A percentile compares a stretch with the other conserved stretches of the same genome.
Evolutionary conservation across 2,888 invertebrate species (phyloP).

Genomic region (Drosophila anomalata): DNA sequence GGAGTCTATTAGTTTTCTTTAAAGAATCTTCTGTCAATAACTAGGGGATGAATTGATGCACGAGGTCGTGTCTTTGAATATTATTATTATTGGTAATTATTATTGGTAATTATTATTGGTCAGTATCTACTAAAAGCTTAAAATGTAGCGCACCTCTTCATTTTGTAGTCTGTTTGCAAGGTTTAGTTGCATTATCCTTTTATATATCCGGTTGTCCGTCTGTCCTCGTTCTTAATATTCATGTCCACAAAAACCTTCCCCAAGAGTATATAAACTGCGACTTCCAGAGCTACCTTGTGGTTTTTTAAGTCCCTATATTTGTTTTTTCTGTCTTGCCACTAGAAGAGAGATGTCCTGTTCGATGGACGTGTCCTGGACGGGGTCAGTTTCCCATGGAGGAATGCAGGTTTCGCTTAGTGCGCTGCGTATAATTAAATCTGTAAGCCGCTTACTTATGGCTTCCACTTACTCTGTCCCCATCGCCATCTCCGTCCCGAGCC

Average conservation of each 20-base stretch:
- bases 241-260: background rate
- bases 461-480: slow-evolving; percentile 18
- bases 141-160: no score
- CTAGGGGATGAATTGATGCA: no score
- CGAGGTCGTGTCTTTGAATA: no score
- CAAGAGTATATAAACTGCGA: background rate
- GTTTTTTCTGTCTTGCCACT: background rate
- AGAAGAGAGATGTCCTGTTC: background rate
- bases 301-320: background rate
- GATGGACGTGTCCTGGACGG: background rate
- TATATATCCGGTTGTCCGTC: background rate
- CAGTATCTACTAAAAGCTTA: no score
- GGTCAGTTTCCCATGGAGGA: background rate
- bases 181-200: background rate
- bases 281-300: background rate
- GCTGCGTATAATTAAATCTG: slow-evolving; percentile 59
- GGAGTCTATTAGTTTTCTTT: background rate
- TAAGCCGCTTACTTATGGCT: slow-evolving; percentile 63
- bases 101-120: no score
- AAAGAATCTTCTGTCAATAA: background rate
- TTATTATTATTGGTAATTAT: no score
- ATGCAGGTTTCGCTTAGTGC: slow-evolving; percentile 36
- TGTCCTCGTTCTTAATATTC: background rate
- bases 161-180: background rate
- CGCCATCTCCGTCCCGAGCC: background rate